Percentiles rank a stretch among this genome's conserved stretches.
These are phyloP conservation scores for Cynoglossus semilaevis DNA, from an alignment of 2,113 vertebrate species.

Conservation along the genomic window DNA sequence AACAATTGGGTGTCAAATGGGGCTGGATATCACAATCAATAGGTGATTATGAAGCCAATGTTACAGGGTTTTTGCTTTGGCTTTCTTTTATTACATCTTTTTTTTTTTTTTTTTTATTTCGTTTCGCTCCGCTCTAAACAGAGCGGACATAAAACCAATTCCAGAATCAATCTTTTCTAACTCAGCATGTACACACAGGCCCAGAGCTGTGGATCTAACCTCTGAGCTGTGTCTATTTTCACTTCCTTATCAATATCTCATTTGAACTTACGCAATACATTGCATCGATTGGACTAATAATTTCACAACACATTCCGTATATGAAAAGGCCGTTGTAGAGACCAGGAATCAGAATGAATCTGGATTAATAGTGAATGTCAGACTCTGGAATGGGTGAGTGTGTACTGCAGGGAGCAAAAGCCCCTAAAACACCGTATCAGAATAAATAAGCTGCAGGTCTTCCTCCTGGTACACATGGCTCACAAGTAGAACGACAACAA, in stretches of 20 bases:
- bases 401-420: no score
- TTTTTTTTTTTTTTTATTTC: no score
- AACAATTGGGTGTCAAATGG: conserved; percentile 18
- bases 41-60: conserved; percentile 22
- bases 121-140: conserved; percentile 31
- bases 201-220: conserved; percentile 30
- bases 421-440: no score
- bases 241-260: conserved; percentile 28
- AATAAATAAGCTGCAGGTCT: conserved; percentile 35
- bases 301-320: no score
- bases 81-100: conserved; percentile 16
- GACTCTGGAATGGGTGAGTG: no score
- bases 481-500: no score
- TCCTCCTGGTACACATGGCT: conserved; percentile 30
- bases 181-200: conserved; percentile 15
- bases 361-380: no score
- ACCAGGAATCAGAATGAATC: no score
- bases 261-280: conserved; percentile 5
- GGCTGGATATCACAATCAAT: conserved; percentile 17
- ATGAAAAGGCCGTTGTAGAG: no score
- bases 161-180: conserved; percentile 27
- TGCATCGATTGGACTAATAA: no score
- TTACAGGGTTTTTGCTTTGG: conserved; percentile 11
- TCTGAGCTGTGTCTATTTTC: conserved; percentile 18
- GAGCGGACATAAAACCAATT: conserved; percentile 31